Conservation (phyloP, 2,888 invertebrate genomes). For the Choreutis nemorana region DNA sequence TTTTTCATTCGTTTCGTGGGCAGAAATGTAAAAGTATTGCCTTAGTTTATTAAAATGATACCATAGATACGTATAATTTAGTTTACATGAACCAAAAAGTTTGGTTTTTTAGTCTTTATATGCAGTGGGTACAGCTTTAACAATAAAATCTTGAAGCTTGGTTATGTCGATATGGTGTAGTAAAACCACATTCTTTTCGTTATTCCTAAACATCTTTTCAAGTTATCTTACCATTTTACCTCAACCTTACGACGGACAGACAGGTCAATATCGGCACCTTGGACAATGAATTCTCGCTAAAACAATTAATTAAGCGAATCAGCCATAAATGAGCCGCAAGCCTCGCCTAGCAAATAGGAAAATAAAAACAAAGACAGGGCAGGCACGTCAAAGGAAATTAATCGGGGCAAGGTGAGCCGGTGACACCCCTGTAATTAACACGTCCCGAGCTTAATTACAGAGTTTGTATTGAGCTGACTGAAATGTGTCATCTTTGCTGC, state of each 20-base stretch:
- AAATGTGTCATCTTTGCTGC: conserved; percentile 48
- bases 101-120: too few relatives aligned
- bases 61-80: too few relatives aligned
- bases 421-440: conserved; percentile 43
- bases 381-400: conserved; percentile 32
- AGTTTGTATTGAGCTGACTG: conserved; percentile 35
- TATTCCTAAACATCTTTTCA: too few relatives aligned
- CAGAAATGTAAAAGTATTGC: too few relatives aligned
- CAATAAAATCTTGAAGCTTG: too few relatives aligned
- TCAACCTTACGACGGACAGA: not conserved
- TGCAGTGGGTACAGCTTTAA: too few relatives aligned
- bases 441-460: conserved; percentile 45
- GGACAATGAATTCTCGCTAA: conserved; percentile 3
- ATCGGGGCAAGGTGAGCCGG: conserved; percentile 30
- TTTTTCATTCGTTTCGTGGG: not conserved
- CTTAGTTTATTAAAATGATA: too few relatives aligned
- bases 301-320: conserved; percentile 6
- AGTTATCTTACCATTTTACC: not conserved
- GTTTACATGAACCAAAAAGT: too few relatives aligned
- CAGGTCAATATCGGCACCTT: too few relatives aligned
- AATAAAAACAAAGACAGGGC: conserved; percentile 33
- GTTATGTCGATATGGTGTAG: too few relatives aligned
- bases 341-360: conserved; percentile 16
- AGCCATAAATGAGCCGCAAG: conserved; percentile 8
- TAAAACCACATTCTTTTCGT: too few relatives aligned